Evolutionary conservation across 2,888 invertebrate species (phyloP).

Genomic region (Macrophya annulata): DNA sequence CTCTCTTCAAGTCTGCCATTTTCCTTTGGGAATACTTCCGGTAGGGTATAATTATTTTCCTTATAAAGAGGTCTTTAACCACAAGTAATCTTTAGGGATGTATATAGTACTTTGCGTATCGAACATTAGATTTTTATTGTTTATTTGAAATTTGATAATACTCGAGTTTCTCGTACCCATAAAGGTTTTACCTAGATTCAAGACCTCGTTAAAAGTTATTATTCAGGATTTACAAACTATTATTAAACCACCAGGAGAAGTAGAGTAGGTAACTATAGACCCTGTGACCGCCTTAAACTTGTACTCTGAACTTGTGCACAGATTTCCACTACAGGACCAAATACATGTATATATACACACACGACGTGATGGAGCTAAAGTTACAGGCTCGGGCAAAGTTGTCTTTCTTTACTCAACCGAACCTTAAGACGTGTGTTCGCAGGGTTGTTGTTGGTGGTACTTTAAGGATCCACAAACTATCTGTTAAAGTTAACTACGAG

Average conservation of each 20-base stretch:
- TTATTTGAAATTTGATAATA: constrained; percentile 4
- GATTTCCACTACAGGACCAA: neutral
- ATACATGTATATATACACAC: neutral
- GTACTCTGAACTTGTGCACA: neutral
- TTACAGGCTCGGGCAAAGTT: constrained; percentile 28
- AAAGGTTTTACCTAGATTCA: neutral
- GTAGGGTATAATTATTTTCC: neutral
- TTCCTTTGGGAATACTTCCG: neutral
- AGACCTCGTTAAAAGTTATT: constrained; percentile 19
- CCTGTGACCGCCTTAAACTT: neutral
- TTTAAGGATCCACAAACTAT: constrained; percentile 38
- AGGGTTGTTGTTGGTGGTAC: constrained; percentile 33
- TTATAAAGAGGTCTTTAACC: neutral
- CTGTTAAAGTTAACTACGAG: constrained; percentile 34
- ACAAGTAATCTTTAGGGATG: neutral
- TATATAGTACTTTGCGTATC: neutral
- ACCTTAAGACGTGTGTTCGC: constrained; percentile 34
- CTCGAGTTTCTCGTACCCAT: neutral
- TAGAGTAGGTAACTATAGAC: constrained; percentile 2
- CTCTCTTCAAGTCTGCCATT: constrained; percentile 14
- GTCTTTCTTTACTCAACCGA: constrained; percentile 42
- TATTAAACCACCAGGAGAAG: constrained; percentile 17
- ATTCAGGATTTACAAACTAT: neutral
- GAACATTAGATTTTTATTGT: neutral
- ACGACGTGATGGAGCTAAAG: neutral